Evolutionary conservation across 2,888 invertebrate genomes (phyloP).

Genomic region (Lepidocyrtinus sp.): DNA sequence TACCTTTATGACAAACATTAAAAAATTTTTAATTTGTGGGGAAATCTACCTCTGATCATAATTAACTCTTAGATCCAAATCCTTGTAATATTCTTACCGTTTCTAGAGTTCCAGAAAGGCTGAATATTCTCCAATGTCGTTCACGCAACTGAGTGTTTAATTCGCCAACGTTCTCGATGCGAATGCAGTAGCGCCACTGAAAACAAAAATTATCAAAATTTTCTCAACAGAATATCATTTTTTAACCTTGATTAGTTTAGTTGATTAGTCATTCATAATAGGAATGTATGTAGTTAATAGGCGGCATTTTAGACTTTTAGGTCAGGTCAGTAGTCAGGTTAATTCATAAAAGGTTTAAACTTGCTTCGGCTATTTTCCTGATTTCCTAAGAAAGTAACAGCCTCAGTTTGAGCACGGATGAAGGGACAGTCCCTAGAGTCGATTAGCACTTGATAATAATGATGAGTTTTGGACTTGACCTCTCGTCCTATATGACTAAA

Average conservation of each 20-base stretch:
- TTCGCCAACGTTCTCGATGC: constrained; percentile 93
- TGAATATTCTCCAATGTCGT: constrained; percentile 98
- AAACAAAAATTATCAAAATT: constrained; percentile 69
- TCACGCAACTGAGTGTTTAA: constrained; percentile 93
- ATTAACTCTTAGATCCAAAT: background rate
- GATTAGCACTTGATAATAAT: constrained; percentile 98
- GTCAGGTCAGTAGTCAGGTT: background rate
- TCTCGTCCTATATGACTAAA: constrained; percentile 81
- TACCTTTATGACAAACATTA: constrained; percentile 71
- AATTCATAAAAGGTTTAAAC: constrained; percentile 23
- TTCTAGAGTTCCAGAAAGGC: constrained; percentile 92
- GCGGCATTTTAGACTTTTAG: background rate
- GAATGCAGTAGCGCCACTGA: constrained; percentile 97
- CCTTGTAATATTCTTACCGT: constrained; percentile 76
- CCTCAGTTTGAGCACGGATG: constrained; percentile 98
- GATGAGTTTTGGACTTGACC: constrained; percentile 91
- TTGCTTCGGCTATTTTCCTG: constrained; percentile 92
- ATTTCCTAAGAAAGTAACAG: constrained; percentile 96
- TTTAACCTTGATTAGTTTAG: too few species aligned
- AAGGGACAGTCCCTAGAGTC: constrained; percentile 97
- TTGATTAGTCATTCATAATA: too few species aligned
- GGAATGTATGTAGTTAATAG: background rate
- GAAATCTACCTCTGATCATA: background rate
- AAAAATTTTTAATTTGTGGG: background rate
- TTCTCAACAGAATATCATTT: too few species aligned